phyloP scores from a whole-genome alignment of 2,888 invertebrate genomes.

The Scrobipalpa atriplicella region DNA sequence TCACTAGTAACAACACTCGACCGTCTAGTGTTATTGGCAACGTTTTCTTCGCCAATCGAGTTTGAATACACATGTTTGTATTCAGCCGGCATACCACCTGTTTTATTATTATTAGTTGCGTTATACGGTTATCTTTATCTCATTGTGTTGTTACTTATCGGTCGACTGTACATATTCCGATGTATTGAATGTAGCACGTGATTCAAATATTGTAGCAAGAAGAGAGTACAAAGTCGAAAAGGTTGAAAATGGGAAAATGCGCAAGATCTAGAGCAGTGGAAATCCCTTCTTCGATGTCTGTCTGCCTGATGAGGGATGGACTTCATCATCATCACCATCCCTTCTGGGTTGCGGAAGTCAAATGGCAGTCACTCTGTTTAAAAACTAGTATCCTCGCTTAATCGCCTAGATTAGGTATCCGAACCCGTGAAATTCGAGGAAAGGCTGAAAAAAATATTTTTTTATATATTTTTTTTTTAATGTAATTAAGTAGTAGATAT shows the following conservation, averaged over 20 bases:
- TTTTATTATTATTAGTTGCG: constrained; percentile 35
- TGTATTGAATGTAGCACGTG: constrained; percentile 10
- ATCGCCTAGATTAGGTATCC: too few relatives aligned
- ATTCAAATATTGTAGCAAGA: not conserved
- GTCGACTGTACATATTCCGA: constrained; percentile 14
- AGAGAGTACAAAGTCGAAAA: not conserved
- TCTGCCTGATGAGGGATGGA: too few relatives aligned
- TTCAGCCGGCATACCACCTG: constrained; percentile 34
- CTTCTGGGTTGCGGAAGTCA: too few relatives aligned
- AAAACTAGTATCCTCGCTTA: too few relatives aligned
- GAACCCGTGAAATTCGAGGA: too few relatives aligned
- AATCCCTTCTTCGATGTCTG: too few relatives aligned
- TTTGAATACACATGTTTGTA: constrained; percentile 36
- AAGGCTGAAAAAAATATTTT: too few relatives aligned
- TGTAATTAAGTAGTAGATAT: too few relatives aligned
- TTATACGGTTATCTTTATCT: constrained; percentile 26
- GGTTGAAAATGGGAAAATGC: not conserved
- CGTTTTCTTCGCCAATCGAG: constrained; percentile 42
- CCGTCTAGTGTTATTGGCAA: constrained; percentile 47
- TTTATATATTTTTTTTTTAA: too few relatives aligned
- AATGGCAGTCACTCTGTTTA: not conserved
- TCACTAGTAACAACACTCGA: constrained; percentile 8
- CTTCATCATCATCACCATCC: too few relatives aligned
- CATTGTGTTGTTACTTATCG: constrained; percentile 27
- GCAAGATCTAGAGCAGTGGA: too few relatives aligned